These are phyloP conservation scores for Aplidium turbinatum DNA, from an alignment of 23 tunicate genomes.

Conservation along the genomic window DNA sequence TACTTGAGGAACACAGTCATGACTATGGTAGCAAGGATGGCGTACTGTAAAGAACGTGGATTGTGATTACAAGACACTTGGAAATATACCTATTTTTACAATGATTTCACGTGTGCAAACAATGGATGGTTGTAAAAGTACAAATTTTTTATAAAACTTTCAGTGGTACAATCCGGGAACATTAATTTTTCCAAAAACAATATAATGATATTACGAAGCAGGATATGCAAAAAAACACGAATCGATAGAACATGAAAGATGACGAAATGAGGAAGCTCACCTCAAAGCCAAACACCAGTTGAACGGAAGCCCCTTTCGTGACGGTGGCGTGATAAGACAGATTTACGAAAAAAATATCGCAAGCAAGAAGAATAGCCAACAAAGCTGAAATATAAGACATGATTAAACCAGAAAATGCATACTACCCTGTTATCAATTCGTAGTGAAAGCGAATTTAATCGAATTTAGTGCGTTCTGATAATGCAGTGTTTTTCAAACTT, in stretches of 20 bases:
- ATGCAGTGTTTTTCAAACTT: too few species aligned
- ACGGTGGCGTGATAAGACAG: slow-evolving; percentile 67
- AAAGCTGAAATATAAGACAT: slow-evolving; percentile 41
- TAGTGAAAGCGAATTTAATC: neutral
- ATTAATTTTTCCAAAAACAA: too few species aligned
- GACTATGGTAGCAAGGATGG: slow-evolving; percentile 78
- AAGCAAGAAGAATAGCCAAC: slow-evolving; percentile 49
- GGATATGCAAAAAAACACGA: too few species aligned
- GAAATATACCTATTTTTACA: neutral
- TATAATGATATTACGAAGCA: too few species aligned
- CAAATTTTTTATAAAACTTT: neutral
- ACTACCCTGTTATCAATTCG: neutral
- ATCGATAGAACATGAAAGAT: too few species aligned
- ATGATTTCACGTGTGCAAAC: neutral
- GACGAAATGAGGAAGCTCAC: too few species aligned
- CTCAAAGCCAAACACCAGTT: slow-evolving; percentile 98
- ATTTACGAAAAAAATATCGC: slow-evolving; percentile 68
- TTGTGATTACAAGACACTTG: too few species aligned
- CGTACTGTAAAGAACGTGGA: slow-evolving; percentile 48
- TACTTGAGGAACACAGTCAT: slow-evolving; percentile 80
- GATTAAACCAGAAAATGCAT: neutral
- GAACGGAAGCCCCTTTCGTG: slow-evolving; percentile 91
- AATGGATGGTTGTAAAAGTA: too few species aligned
- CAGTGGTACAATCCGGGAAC: neutral
- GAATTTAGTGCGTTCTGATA: neutral